A percentile compares a stretch with the other conserved stretches of the same genome.
Conservation (phyloP, 2,797 vertebrate species). For the Phalloptychus januarius region DNA sequence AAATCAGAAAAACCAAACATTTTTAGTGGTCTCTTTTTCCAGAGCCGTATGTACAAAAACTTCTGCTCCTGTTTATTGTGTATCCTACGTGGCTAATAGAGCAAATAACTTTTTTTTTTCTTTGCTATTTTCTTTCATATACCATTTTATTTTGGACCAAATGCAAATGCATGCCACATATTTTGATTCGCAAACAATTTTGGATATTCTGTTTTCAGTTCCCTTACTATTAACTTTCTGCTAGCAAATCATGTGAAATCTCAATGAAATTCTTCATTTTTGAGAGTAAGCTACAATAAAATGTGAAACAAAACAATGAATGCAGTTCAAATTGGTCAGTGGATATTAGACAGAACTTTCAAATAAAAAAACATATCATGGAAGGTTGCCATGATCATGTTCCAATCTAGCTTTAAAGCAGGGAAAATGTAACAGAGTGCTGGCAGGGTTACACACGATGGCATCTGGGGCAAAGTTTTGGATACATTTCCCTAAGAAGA, state of each 20-base stretch:
- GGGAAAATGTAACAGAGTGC: conserved; percentile 67
- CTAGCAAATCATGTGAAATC: background rate
- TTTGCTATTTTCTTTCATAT: background rate
- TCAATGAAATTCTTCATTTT: background rate
- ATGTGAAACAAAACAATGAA: conserved; percentile 11
- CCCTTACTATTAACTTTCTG: background rate
- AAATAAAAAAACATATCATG: conserved; percentile 59
- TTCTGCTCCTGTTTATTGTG: background rate
- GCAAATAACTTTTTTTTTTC: background rate
- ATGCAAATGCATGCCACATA: background rate
- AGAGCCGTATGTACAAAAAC: background rate
- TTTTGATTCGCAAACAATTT: background rate
- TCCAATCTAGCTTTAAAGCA: conserved; percentile 63
- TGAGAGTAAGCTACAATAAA: background rate
- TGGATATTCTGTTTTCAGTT: background rate
- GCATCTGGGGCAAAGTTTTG: conserved; percentile 52
- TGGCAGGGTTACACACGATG: conserved; percentile 50
- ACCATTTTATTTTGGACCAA: background rate
- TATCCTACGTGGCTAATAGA: background rate
- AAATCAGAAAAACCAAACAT: no score
- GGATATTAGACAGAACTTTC: conserved; percentile 62
- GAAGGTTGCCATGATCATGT: conserved; percentile 44
- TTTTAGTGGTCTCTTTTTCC: background rate
- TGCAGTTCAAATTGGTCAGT: conserved; percentile 61
- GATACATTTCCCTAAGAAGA: conserved; percentile 50